These are phyloP conservation scores for Eristalis arbustorum DNA, from an alignment of 2,888 invertebrate species.

Conservation along the genomic window DNA sequence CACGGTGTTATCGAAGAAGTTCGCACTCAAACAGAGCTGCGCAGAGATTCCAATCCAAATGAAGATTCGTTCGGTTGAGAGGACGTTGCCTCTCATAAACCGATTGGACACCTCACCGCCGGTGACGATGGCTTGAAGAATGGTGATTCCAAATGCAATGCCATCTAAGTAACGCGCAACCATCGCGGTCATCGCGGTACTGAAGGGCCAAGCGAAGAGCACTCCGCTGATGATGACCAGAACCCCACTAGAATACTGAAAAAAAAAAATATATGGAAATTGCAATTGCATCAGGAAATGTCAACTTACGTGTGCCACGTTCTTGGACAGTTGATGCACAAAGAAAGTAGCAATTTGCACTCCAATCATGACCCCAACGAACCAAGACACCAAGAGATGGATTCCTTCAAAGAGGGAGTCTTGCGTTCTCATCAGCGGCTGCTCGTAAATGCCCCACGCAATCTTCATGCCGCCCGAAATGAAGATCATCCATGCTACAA, in stretches of 20 bases:
- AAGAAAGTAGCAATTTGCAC: slow-evolving; percentile 74
- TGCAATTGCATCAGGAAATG: not conserved
- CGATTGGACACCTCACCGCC: slow-evolving; percentile 76
- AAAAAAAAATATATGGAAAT: not conserved
- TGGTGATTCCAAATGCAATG: slow-evolving; percentile 76
- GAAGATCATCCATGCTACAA: slow-evolving; percentile 72
- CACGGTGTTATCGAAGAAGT: slow-evolving; percentile 29
- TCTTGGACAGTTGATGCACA: slow-evolving; percentile 76
- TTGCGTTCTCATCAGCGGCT: slow-evolving; percentile 32
- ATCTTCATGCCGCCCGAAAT: slow-evolving; percentile 75
- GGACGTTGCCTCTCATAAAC: slow-evolving; percentile 75
- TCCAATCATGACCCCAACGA: slow-evolving; percentile 76
- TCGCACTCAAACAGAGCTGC: slow-evolving; percentile 74
- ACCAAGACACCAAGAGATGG: slow-evolving; percentile 76
- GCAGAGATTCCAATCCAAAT: slow-evolving; percentile 77
- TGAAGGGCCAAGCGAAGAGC: slow-evolving; percentile 73
- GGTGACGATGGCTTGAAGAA: slow-evolving; percentile 76
- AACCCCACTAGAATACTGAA: slow-evolving; percentile 75
- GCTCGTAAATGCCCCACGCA: slow-evolving; percentile 73
- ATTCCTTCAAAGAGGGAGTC: slow-evolving; percentile 67
- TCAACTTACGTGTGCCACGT: slow-evolving; percentile 76
- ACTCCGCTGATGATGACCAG: slow-evolving; percentile 75
- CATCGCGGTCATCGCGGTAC: slow-evolving; percentile 72
- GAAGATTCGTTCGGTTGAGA: slow-evolving; percentile 76
- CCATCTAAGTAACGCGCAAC: slow-evolving; percentile 76